phyloP scores from a whole-genome alignment of 1,140 invertebrate species.

The Hylaeus volcanicus region DNA sequence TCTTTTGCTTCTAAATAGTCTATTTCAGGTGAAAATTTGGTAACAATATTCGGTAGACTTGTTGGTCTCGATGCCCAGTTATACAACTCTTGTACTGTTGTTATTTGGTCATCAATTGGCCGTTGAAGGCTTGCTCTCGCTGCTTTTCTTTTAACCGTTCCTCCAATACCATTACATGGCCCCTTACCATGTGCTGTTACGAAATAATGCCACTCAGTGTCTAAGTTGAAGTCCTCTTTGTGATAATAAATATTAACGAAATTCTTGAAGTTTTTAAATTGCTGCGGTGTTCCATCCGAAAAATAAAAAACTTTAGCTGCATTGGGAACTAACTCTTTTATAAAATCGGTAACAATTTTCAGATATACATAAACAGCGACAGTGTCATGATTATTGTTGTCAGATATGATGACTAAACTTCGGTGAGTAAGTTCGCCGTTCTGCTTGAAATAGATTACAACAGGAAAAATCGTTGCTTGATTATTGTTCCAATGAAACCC shows the following conservation, averaged over 20 bases:
- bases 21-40: too few species aligned
- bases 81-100: too few species aligned
- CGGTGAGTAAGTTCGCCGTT: not conserved
- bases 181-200: too few species aligned
- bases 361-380: not conserved
- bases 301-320: conserved; percentile 13
- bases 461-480: conserved; percentile 12
- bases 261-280: conserved; percentile 20
- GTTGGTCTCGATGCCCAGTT: too few species aligned
- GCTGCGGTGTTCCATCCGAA: conserved; percentile 11
- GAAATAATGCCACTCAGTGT: too few species aligned
- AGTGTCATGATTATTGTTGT: not conserved
- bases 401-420: conserved; percentile 1
- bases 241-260: conserved; percentile 3
- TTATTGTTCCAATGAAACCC: conserved; percentile 35
- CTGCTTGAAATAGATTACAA: conserved; percentile 10
- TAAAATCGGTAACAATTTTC: not conserved
- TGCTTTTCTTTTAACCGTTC: too few species aligned
- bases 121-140: too few species aligned
- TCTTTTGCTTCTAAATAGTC: too few species aligned
- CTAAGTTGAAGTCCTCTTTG: not conserved
- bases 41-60: too few species aligned
- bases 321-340: not conserved
- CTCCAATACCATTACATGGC: too few species aligned
- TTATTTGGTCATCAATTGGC: too few species aligned